Evolutionary conservation across 2,113 vertebrate species (phyloP).

Genomic region (Peucedramus taeniatus): DNA sequence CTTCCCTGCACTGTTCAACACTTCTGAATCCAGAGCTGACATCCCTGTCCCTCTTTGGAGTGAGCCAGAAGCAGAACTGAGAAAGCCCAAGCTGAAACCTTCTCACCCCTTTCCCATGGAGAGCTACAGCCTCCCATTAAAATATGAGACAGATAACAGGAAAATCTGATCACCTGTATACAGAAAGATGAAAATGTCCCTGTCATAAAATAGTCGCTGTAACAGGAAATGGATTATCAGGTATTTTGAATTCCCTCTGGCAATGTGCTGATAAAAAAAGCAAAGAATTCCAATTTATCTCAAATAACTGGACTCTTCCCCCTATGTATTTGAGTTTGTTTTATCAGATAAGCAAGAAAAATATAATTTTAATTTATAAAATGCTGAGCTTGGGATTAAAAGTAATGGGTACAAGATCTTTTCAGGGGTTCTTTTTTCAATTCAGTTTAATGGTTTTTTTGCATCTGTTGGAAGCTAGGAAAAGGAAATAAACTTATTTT

Average conservation of each 20-base stretch:
- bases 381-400: neutral
- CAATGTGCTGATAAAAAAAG: neutral
- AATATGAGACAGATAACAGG: neutral
- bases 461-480: neutral
- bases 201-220: neutral
- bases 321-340: neutral
- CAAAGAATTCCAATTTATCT: neutral
- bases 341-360: neutral
- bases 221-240: neutral
- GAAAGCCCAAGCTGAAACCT: neutral
- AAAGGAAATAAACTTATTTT: neutral
- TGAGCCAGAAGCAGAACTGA: neutral
- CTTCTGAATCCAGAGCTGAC: neutral
- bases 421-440: neutral
- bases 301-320: neutral
- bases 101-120: rapidly evolving
- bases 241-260: neutral
- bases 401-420: neutral
- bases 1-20: neutral
- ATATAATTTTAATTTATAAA: neutral
- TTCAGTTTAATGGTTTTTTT: neutral
- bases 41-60: neutral
- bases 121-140: neutral
- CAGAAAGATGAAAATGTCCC: neutral
- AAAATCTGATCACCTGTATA: neutral